Conservation (phyloP, 2,888 invertebrate species). For the Callimorpha dominula region DNA sequence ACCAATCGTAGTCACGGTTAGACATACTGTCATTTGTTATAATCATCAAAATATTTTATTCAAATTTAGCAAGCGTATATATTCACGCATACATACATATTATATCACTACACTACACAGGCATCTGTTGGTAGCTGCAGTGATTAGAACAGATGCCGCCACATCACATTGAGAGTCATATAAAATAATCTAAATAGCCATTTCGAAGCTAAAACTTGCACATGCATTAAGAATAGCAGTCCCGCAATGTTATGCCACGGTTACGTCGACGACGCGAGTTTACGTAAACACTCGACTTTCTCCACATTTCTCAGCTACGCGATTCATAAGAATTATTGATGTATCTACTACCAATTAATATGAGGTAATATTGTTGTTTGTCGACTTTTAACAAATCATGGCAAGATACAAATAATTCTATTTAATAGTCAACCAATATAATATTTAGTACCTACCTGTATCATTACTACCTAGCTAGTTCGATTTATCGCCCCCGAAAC, state of each 20-base stretch:
- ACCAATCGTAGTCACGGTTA: too few relatives aligned
- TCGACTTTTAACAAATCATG: not conserved
- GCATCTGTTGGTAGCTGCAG: not conserved
- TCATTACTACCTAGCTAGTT: too few relatives aligned
- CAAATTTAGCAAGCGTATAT: not conserved
- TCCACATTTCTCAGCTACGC: conserved; percentile 59
- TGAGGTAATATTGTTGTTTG: not conserved
- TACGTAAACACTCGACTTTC: conserved; percentile 72
- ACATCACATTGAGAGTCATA: not conserved
- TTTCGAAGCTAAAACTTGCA: not conserved
- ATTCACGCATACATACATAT: not conserved
- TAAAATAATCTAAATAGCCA: not conserved
- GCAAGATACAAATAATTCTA: not conserved
- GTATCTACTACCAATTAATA: conserved; percentile 1
- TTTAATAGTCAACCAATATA: too few relatives aligned
- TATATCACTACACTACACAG: too few relatives aligned
- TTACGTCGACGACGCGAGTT: conserved; percentile 53
- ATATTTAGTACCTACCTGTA: too few relatives aligned
- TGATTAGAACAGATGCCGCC: not conserved
- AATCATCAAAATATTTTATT: not conserved
- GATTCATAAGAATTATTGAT: conserved; percentile 38
- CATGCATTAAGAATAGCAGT: conserved; percentile 1
- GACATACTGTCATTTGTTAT: too few relatives aligned
- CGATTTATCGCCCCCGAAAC: too few relatives aligned
- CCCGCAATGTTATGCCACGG: conserved; percentile 56